Conservation (phyloP, 2,797 vertebrate species). For the Gymnopithys bicolor region DNA sequence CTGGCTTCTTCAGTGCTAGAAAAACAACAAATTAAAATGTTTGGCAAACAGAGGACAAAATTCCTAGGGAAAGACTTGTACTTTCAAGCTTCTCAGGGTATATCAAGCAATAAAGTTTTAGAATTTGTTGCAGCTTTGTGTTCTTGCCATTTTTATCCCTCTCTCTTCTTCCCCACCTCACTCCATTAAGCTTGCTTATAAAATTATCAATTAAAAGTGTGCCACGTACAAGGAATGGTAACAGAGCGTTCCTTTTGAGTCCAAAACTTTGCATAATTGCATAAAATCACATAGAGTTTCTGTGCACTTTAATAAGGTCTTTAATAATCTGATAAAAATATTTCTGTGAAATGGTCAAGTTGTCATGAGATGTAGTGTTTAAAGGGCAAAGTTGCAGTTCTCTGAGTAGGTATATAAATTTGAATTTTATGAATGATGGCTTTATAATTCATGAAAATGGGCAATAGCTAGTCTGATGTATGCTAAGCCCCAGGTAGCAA, state of each 20-base stretch:
- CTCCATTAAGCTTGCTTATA: neutral
- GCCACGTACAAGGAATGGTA: neutral
- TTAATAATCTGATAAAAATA: neutral
- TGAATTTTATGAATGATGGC: neutral
- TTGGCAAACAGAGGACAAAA: constrained; percentile 58
- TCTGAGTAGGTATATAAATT: neutral
- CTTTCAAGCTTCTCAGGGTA: constrained; percentile 50
- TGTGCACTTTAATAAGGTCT: neutral
- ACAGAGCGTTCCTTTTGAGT: neutral
- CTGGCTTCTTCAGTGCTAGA: constrained; percentile 42
- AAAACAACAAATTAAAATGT: constrained; percentile 67
- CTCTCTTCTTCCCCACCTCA: neutral
- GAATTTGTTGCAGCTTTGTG: constrained; percentile 33
- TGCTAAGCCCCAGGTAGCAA: neutral
- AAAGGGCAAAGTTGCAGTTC: neutral
- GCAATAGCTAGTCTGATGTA: neutral
- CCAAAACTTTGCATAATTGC: neutral
- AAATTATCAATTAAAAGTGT: constrained; percentile 8
- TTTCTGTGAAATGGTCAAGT: neutral
- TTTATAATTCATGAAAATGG: neutral
- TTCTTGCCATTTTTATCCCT: constrained; percentile 54
- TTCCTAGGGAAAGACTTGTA: neutral
- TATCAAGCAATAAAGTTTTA: constrained; percentile 47
- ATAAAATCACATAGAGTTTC: neutral
- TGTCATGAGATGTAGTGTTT: neutral